Percentiles rank a stretch among this genome's conserved stretches.
These are phyloP conservation scores for Ellobium chinense DNA, from an alignment of 2,888 invertebrate species.

Conservation along the genomic window DNA sequence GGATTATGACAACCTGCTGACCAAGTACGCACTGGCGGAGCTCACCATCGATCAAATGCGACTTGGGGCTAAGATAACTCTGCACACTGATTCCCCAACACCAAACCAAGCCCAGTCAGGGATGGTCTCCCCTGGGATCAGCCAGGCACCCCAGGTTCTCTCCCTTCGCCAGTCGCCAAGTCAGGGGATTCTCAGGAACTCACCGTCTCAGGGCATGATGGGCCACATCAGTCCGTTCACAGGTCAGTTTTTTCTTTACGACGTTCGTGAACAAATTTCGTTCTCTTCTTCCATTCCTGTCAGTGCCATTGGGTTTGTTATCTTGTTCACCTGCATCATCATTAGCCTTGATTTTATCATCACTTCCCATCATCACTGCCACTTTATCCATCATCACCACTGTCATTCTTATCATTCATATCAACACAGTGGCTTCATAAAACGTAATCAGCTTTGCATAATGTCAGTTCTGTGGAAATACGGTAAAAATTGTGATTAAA, in stretches of 20 bases:
- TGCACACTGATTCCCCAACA: slow-evolving; percentile 73
- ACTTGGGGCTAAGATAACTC: slow-evolving; percentile 74
- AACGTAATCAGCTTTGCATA: no score
- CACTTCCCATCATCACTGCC: no score
- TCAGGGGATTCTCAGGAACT: slow-evolving; percentile 56
- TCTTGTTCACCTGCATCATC: neutral
- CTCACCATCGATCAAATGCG: slow-evolving; percentile 78
- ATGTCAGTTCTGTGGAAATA: no score
- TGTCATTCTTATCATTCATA: no score
- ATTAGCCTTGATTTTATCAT: no score
- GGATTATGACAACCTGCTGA: slow-evolving; percentile 76
- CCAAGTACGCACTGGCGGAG: slow-evolving; percentile 78
- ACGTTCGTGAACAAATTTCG: slow-evolving; percentile 28
- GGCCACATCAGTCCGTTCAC: slow-evolving; percentile 52
- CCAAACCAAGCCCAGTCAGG: slow-evolving; percentile 66
- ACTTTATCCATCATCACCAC: no score
- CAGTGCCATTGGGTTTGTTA: neutral
- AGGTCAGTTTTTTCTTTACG: no score
- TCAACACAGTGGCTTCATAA: no score
- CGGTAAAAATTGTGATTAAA: no score
- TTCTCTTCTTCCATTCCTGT: neutral
- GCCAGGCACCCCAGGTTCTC: slow-evolving; percentile 62
- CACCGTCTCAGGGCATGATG: slow-evolving; percentile 55
- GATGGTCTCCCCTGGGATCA: slow-evolving; percentile 55
- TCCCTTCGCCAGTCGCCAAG: slow-evolving; percentile 55